Conservation (phyloP, 2,113 vertebrate genomes). For the Fulmarus glacialis region DNA sequence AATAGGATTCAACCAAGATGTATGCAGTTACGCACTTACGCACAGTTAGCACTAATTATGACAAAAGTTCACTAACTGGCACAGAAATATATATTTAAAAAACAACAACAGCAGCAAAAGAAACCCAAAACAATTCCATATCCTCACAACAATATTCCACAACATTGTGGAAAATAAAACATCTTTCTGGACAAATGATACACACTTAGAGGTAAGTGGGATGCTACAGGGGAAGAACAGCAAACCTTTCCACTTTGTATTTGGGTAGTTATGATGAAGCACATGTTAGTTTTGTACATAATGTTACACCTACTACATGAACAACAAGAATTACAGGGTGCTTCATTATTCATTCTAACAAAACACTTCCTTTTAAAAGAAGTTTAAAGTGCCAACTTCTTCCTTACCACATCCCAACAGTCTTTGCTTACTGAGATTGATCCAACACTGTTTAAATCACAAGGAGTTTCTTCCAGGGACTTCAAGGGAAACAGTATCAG, state of each 20-base stretch:
- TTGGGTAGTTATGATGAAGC: neutral
- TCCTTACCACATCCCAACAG: neutral
- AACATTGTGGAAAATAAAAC: neutral
- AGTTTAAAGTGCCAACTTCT: neutral
- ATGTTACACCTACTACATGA: neutral
- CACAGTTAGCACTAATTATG: neutral
- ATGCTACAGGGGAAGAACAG: neutral
- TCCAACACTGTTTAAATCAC: neutral
- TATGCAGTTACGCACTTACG: neutral
- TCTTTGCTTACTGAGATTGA: neutral
- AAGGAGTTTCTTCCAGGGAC: neutral
- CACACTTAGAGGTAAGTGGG: neutral
- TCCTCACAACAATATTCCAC: neutral
- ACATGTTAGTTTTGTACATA: neutral
- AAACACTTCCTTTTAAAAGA: neutral
- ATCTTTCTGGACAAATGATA: neutral
- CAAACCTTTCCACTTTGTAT: neutral
- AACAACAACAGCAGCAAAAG: neutral
- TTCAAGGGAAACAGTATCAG: constrained; percentile 12
- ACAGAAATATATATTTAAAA: neutral
- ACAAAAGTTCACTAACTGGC: neutral
- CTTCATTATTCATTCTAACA: neutral
- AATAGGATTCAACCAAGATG: neutral
- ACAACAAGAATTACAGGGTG: neutral
- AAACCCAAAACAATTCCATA: neutral